Base-by-base conservation (phyloP, 2,888 invertebrate genomes). In the Drosophila neotestacea region DNA sequence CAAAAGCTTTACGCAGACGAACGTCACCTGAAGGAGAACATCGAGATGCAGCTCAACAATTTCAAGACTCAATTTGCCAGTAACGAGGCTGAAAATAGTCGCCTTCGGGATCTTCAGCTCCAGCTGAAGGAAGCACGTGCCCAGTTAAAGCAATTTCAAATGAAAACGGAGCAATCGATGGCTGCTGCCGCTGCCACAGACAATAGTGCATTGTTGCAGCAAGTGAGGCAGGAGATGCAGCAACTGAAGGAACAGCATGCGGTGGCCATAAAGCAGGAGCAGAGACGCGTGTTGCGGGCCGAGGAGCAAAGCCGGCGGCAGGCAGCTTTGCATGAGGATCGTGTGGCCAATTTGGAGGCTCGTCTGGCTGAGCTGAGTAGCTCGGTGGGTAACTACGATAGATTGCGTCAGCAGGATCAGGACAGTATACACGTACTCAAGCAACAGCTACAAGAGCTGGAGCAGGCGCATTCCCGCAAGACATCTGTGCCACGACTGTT, bases 311-410 rank as follows among this genome's bases (percentile, higher is more conserved):
- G 96, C 0, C 94, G 95, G 54, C 94, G 94, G 74, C 93, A 95
- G 39, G 95, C 95, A 66, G 94, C 95, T 0, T 93, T 95, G 2
- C 96, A 96, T 79, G 97, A 97, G 90, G 95, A 96, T 62, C 93
- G 97, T 68, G 96, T 97, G 0, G 95, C 95, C 0, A 94, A 95
- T 52, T 93, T 97, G 55, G 97, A 97, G 92, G 94, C 95, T 4
- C 94, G 95, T 73, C 91, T 97, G 16, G 96, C 97, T 0, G 97
- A 97, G 88, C 92, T 97, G 32, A 97, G 97, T 0, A 94, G 95
- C 61, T 95, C 95, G 0, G 95, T 97, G 4, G 97, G 97, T 0
- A 94, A 94, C 70, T 96, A 97, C 85, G 97, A 97, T 89, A 93
- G 95, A 62, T 91, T 95, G 7, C 92, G 96, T 3, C 94, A 95